A percentile compares a stretch with the other conserved stretches of the same genome.
Evolutionary conservation across 2,888 invertebrate genomes (phyloP).

Genomic region (Apotomis turbidana): DNA sequence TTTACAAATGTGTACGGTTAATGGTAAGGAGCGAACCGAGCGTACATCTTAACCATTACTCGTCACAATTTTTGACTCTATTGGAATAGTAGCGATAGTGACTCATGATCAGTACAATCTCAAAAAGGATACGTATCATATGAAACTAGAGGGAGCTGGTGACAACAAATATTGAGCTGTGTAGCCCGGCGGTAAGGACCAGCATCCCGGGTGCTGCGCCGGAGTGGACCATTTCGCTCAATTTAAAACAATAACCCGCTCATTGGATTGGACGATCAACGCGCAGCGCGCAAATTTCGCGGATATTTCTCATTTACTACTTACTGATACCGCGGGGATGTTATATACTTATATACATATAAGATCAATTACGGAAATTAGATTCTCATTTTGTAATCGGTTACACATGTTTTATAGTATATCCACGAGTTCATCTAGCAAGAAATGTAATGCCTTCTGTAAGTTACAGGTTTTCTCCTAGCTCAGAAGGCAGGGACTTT

Average conservation of each 20-base stretch:
- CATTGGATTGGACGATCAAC: constrained; percentile 44
- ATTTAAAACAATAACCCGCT: constrained; percentile 59
- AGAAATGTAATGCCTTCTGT: too few relatives aligned
- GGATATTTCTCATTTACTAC: constrained; percentile 37
- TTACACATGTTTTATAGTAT: too few relatives aligned
- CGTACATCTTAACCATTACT: too few relatives aligned
- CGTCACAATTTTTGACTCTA: too few relatives aligned
- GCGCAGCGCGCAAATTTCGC: constrained; percentile 47
- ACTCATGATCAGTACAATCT: neutral
- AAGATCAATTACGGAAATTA: neutral
- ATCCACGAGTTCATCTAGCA: too few relatives aligned
- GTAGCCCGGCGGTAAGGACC: neutral
- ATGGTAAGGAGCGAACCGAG: too few relatives aligned
- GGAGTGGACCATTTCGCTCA: constrained; percentile 52
- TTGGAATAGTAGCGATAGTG: too few relatives aligned
- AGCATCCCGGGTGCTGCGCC: neutral
- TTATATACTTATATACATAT: too few relatives aligned
- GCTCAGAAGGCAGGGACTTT: too few relatives aligned
- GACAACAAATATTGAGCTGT: neutral
- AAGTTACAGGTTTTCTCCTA: too few relatives aligned
- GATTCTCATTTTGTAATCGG: neutral
- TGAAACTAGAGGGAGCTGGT: neutral
- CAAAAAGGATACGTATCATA: neutral
- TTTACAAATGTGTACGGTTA: too few relatives aligned
- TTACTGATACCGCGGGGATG: neutral